Base-by-base conservation (phyloP, 2,113 vertebrate species). In the Trematomus loennbergii region DNA sequence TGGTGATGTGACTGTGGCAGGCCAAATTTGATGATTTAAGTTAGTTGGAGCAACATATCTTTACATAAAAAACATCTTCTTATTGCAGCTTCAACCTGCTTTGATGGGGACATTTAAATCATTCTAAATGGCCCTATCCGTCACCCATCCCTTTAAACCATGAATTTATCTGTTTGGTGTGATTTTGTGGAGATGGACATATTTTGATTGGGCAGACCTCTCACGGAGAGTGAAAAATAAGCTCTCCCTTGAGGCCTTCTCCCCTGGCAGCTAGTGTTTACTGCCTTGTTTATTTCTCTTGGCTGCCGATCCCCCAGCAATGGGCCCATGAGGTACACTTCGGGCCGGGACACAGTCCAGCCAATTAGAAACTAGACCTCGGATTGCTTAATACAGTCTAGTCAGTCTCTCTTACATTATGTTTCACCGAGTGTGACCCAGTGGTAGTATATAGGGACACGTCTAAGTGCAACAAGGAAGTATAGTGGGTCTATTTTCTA, bases 231-330 rank as follows among this genome's bases (percentile, higher is more conserved):
- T 80, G 65, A 81, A 74, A 61, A 83, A 86, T 65, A 88, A 87
- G 75, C 65, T 77, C 52, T 80, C 82, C 79, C 72, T 46, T 13
- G 76, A 45, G 78, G 70, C 66, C 46, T 5, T 18, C 71, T 74
- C 52, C 76, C 76, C 29, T 16, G 45, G 75, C 76, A 79, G 52
- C 86, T 72, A 65, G 43, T 81, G 82, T 88, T 91, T 90, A 92
- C 82, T 36, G 83, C 72, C 68, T 75, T 84, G 83, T 88, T 92
- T 87, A 87, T 91, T 89, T 90, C 87, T 88, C 72, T 79, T 87
- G 88, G 89, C 89, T 69, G 74, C 76, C 50, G 58, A 67, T 72
- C 48, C 83, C 65, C 75, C 49, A 71, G 72, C 63, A 73, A 79
- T 58, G 36, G 54, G 81, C 76, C 88, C 79, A 61, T 75, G 63